These are phyloP conservation scores for Propithecus perrieri DNA, from an alignment of 2,797 vertebrate species.

Conservation along the genomic window DNA sequence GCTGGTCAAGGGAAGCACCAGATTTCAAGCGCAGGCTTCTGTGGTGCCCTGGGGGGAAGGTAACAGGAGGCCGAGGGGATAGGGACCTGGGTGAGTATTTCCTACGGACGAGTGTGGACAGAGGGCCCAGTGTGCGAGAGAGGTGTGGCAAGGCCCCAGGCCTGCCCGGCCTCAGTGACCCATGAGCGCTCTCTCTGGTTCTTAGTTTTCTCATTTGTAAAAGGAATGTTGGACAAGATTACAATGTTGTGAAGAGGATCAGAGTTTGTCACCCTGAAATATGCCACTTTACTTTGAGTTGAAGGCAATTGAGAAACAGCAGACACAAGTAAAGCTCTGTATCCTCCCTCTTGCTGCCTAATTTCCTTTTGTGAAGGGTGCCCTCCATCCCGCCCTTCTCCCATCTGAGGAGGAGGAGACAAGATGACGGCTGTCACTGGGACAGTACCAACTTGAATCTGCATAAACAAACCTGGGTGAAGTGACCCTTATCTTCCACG, in stretches of 20 bases:
- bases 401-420: not conserved
- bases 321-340: not conserved
- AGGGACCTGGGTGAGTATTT: not conserved
- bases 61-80: not conserved
- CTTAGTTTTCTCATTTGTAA: not conserved
- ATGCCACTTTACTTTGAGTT: not conserved
- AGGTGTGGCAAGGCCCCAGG: fast-evolving
- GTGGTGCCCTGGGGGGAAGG: not conserved
- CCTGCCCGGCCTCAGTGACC: not conserved
- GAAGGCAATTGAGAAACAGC: not conserved
- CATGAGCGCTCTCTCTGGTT: fast-evolving
- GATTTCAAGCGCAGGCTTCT: not conserved
- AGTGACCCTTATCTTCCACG: not conserved
- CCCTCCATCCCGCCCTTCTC: not conserved
- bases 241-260: not conserved
- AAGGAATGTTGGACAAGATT: not conserved
- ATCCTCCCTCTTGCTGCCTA: not conserved
- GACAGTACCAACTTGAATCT: not conserved
- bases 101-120: not conserved
- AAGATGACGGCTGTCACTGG: too few relatives aligned
- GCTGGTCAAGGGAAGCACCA: not conserved
- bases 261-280: not conserved
- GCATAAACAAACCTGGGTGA: not conserved
- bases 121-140: not conserved
- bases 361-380: not conserved